These are phyloP conservation scores for Xenopus tropicalis DNA, from an alignment of 2,113 vertebrate genomes.

Conservation along the genomic window UCB_Xtro_10.0 CM004443.2:125155501-125156000, in stretches of 20 bases:
- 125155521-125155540: no score
- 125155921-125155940: constrained; percentile 40
- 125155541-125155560: no score
- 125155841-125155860: constrained; percentile 33
- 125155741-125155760: constrained; percentile 21
- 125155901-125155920: constrained; percentile 42
- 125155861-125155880: constrained; percentile 22
- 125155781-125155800: constrained; percentile 24
- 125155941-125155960: constrained; percentile 47
- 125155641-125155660: no score
- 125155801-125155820: constrained; percentile 40
- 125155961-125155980: constrained; percentile 49
- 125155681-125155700: neutral
- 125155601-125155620: no score
- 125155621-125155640: no score
- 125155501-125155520: no score
- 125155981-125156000: constrained; percentile 49
- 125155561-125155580: no score
- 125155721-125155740: constrained; percentile 18
- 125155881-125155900: constrained; percentile 39
- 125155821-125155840: constrained; percentile 30
- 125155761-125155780: constrained; percentile 23
- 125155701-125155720: constrained; percentile 4
- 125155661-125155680: neutral
- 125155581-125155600: no score